These are phyloP conservation scores for Catocala sponsa DNA, from an alignment of 2,888 invertebrate genomes.

Conservation along the genomic window DNA sequence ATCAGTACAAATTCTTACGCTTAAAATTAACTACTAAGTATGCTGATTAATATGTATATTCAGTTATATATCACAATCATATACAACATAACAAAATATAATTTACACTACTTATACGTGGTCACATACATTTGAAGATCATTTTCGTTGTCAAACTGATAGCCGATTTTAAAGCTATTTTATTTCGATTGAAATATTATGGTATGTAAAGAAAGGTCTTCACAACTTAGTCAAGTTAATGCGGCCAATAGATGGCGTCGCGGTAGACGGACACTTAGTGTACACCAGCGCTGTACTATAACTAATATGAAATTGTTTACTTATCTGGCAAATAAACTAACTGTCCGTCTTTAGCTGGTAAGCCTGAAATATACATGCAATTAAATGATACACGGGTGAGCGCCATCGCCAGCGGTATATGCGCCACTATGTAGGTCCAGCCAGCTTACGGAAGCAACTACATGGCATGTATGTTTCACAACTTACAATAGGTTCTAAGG, in stretches of 20 bases:
- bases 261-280: constrained; percentile 12
- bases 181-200: constrained; percentile 23
- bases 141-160: constrained; percentile 31
- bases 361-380: no score
- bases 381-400: no score
- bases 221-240: constrained; percentile 1
- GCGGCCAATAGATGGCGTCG: constrained; percentile 23
- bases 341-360: no score
- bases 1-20: constrained; percentile 78
- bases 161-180: constrained; percentile 31
- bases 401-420: no score
- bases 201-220: constrained; percentile 15
- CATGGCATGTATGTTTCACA: not conserved
- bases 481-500: constrained; percentile 15
- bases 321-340: no score
- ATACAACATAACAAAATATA: constrained; percentile 58
- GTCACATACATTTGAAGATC: constrained; percentile 22
- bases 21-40: constrained; percentile 57
- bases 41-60: constrained; percentile 60
- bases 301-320: no score
- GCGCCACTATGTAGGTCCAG: no score
- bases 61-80: constrained; percentile 65
- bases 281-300: constrained; percentile 7
- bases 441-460: no score
- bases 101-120: constrained; percentile 47